A percentile compares a stretch with the other conserved stretches of the same genome.
phyloP scores from a whole-genome alignment of 2,113 vertebrate genomes.

The Campylomormyrus numenius region DNA sequence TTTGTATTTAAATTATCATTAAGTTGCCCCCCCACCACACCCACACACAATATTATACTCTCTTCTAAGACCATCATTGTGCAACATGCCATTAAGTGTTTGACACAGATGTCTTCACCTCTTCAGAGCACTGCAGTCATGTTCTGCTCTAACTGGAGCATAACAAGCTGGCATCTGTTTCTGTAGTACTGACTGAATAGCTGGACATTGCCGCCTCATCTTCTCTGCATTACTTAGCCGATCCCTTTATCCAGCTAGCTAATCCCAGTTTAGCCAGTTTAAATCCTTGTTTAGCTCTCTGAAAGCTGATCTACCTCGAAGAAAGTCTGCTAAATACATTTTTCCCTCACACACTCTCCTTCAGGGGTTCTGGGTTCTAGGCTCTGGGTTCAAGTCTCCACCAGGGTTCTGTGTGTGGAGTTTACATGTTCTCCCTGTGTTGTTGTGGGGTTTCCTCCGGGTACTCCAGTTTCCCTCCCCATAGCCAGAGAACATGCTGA shows the following conservation, averaged over 20 bases:
- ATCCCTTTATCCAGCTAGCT: constrained; percentile 25
- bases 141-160: neutral
- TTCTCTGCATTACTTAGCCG: constrained; percentile 6
- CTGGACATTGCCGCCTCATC: constrained; percentile 6
- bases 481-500: no score
- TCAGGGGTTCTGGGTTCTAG: neutral
- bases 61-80: neutral
- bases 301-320: neutral
- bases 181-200: neutral
- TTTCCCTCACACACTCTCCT: neutral
- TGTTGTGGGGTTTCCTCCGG: no score
- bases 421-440: no score
- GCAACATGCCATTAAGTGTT: neutral
- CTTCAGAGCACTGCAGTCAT: neutral
- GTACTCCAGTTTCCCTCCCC: no score
- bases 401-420: no score
- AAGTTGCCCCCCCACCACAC: neutral
- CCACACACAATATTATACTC: neutral
- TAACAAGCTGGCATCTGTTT: neutral
- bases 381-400: no score
- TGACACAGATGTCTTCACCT: neutral
- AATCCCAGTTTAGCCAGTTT: constrained; percentile 24
- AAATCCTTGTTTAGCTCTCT: neutral
- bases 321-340: neutral
- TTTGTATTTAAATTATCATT: neutral